phyloP scores from a whole-genome alignment of 2,888 invertebrate genomes.

The Gryllus longicercus region DNA sequence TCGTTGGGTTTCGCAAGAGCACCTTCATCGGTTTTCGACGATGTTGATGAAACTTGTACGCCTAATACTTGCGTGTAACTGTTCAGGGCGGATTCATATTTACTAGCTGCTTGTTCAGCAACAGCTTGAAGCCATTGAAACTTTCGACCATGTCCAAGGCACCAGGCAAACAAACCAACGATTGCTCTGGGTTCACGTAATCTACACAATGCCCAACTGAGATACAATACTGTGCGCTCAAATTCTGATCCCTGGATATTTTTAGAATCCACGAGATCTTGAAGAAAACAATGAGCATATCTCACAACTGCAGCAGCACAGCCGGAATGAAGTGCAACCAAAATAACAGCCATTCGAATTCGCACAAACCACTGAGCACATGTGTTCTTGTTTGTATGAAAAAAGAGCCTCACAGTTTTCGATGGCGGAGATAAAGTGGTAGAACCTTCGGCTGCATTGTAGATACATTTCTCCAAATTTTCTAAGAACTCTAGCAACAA shows the following conservation, averaged over 20 bases:
- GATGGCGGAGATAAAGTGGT: conserved; percentile 72
- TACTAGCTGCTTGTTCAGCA: conserved; percentile 71
- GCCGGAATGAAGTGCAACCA: conserved; percentile 79
- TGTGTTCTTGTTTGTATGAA: conserved; percentile 87
- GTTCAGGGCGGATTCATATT: background rate
- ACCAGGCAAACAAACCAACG: conserved; percentile 76
- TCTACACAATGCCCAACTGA: conserved; percentile 72
- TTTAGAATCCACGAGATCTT: conserved; percentile 54
- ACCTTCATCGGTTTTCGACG: too few species aligned
- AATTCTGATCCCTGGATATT: conserved; percentile 64
- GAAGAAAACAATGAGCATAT: conserved; percentile 72
- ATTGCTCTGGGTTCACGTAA: conserved; percentile 80
- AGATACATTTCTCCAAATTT: conserved; percentile 85
- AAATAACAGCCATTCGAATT: conserved; percentile 79
- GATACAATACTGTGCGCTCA: conserved; percentile 65
- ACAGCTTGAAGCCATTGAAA: conserved; percentile 79
- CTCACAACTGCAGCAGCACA: conserved; percentile 78
- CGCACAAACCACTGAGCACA: conserved; percentile 93
- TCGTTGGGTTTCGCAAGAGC: too few species aligned
- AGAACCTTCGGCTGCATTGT: conserved; percentile 92
- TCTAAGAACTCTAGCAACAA: conserved; percentile 87
- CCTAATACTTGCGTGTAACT: too few species aligned
- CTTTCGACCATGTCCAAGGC: conserved; percentile 65
- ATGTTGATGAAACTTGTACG: too few species aligned
- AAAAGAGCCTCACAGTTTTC: conserved; percentile 85